Evolutionary conservation across 2,888 invertebrate genomes (phyloP), one percentile per base, ranked within the genome.

Genomic region (Molorchus minor): DNA sequence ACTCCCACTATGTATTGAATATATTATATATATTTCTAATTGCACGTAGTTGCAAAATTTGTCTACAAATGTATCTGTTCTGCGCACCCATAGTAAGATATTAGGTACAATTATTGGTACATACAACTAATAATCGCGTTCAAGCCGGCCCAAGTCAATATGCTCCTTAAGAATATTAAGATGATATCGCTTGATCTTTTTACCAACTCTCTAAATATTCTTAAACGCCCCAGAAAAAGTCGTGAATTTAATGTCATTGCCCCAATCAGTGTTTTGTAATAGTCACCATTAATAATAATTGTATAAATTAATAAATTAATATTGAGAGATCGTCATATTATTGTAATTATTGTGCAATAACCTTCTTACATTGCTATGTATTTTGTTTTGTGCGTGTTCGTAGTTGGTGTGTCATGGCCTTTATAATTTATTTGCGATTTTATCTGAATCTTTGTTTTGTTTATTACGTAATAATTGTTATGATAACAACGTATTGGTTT

Each of bases 241-340:
- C 47, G 16, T 49, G 47, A 7, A 36, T 49, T 51, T 44, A 49
- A 49, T 2, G 16, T 41, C 44, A 17, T 44, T 44, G 57, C 51
- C 56, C 43, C 44, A 35, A 8, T 29, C 40, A 46, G 12, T 46
- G 8, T 16, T 45, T 36, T 33, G 19, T 55, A 55, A 55, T 55
- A 46, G 25, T 30, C 17, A 41, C 40, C 49, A 55, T 30, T 45
- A 8, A 7, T 21, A 49, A 21, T 21, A 36, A 38, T 38, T 13
- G 4, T 45, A 25, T 30, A n/a, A 30, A 45, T 45, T 30, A 45
- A 30, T 45, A 33, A 33, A 33, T 33, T 33, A 33, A 7, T 3
- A 33, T 10, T 33, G n/a, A n/a, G n/a, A n/a, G n/a, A n/a, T n/a
- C n/a, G n/a, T n/a, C n/a, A 19, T 8, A n/a, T 41, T 10, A 20